Evolutionary conservation across 2,888 invertebrate species (phyloP), one percentile per base, ranked within the genome.

Genomic region (Plusia festucae): DNA sequence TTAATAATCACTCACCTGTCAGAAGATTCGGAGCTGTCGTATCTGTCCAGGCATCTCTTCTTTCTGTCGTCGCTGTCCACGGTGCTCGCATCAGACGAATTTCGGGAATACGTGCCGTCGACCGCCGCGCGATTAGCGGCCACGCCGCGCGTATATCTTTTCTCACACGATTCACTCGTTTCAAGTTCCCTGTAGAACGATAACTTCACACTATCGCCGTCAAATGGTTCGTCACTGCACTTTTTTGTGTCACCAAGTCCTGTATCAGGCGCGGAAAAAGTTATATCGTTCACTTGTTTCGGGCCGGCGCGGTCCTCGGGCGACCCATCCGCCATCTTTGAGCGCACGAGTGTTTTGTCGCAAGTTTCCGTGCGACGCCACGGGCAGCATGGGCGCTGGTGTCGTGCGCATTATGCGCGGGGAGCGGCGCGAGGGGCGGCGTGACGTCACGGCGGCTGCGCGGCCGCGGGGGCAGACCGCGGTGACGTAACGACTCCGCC

Each of bases 11-110:
- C 96, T 96, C 93, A 98, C 98, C 98, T 98, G 97, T 98, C 98
- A 95, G 98, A 98, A 88, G 98, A 98, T 95, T 98, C 98, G 87
- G 98, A 98, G 93, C 98, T 98, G 96, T 98, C 98, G 96, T 98
- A 98, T 95, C 98, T 97, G 96, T 98, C 98, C 92, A 97, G 96
- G 95, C 98, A 98, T 95, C 98, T 96, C 95, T 97, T 98, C 95
- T 97, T 97, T 92, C 97, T 96, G 89, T 96, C 97, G 84, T 96
- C 96, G 68, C 94, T 93, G 70, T 90, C 88, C 80, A 83, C 88
- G 71, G 78, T 78, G 82, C 82, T 92, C 87, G 84, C 84, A 80
- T 87, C 89, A 82, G 88, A 85, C 82, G 91, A 88, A 86, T 90
- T 92, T 91, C 82, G 93, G 88, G 91, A 91, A 89, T 90, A 88